Base-by-base conservation (phyloP, 2,888 invertebrate genomes). In the Agriopis leucophaearia region DNA sequence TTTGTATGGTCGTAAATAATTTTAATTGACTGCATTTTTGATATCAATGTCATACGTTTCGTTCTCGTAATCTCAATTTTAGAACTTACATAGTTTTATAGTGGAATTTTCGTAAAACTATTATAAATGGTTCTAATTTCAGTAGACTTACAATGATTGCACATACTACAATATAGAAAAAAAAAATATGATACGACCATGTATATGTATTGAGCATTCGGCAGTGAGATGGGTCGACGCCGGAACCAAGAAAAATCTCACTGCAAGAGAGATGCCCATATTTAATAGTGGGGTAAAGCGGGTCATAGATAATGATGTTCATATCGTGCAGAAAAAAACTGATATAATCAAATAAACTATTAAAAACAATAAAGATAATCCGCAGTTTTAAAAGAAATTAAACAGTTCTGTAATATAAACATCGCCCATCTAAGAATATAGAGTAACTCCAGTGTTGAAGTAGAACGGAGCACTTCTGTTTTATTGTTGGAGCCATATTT, bases 401-500 rank as follows among this genome's bases (percentile, higher is more conserved):
- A 88, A 84, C 85, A 86, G 82, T 83, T 75, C 78, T 76, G 81
- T 79, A 83, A 88, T 91, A 91, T n/a, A 91, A 90, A 91, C 81
- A 83, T 84, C 81, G 88, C 85, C 87, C 84, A 83, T 87, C 88
- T 87, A 84, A 90, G 86, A 90, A 88, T 90, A 90, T 87, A 86
- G 84, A 85, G 84, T 89, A 90, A 91, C 91, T 90, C 90, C 85
- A 84, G 82, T 83, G 85, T 82, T 85, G 88, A 88, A 89, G 88
- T 89, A 88, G 88, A 86, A 83, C 86, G 87, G 60, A 69, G 64
- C 93, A 93, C 93, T 93, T 88, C 88, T 90, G 91, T 93, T 94
- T 94, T 93, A 94, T 93, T 93, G 93, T 94, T 91, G 90, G 88
- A 88, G 91, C 91, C 87, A 92, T 92, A 92, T 91, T 94, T 94